Base-by-base conservation (phyloP, 2,888 invertebrate genomes). In the Leptinotarsa tumamoca region DNA sequence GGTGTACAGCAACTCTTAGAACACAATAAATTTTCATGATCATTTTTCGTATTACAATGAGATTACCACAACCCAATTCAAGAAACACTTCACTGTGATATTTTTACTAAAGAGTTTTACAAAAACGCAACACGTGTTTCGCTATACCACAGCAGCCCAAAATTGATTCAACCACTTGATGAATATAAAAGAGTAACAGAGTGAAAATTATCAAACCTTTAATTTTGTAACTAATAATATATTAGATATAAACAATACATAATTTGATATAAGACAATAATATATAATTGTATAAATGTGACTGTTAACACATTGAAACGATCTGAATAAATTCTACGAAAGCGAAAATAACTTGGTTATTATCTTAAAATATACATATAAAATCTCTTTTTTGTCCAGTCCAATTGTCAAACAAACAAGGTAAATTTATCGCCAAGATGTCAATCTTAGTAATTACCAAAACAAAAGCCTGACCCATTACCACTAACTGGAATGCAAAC, bases 181-280 rank as follows among this genome's bases (percentile, higher is more conserved):
- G 52, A 17, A 52, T 17, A 33, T 52, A 52, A 17, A n/a, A 17
- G 52, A 17, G 1, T 18, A 58, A 58, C 23, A 58, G 14, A 21
- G 21, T 23, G 18, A 51, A n/a, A 67, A 21, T 50, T 23, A 67
- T 67, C 23, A 52, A 68, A 52, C 10, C 7, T 68, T 52, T 54
- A 10, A 54, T 66, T 73, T 66, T 71, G 56, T 77, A 77, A 69
- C 74, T 63, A 69, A 72, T 75, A 76, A 77, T 77, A 77, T 78
- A 78, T 78, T 78, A 76, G 76, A 78, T 74, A 76, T 73, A 76
- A 75, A 73, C 73, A 73, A 76, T 78, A 78, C 68, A 78, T 73
- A 63, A 70, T 71, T 76, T 63, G 67, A 72, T 71, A 61, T 67
- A 70, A 70, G 49, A 68, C 52, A 66, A 74, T 54, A 69, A 43